Conservation (phyloP, 64 coral and sea anemone genomes). For the Trachythela sp. region DNA sequence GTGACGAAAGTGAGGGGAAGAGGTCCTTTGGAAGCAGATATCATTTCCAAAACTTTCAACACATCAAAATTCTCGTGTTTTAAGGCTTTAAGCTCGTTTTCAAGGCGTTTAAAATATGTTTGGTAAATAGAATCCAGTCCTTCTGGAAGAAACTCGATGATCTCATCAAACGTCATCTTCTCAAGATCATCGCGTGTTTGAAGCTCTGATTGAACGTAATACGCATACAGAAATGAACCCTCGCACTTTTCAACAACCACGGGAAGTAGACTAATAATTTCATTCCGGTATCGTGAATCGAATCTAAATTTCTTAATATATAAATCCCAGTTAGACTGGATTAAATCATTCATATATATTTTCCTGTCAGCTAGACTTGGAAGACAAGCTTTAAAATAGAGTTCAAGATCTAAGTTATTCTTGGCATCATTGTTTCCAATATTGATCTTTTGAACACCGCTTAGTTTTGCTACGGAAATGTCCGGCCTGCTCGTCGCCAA, state of each 20-base stretch:
- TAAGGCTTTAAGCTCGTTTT: slow-evolving; percentile 15
- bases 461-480: slow-evolving; percentile 37
- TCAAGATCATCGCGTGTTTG: not conserved
- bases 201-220: slow-evolving; percentile 43
- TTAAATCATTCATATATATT: not conserved
- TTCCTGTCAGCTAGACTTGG: not conserved
- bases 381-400: slow-evolving; percentile 36
- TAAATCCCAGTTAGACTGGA: no score
- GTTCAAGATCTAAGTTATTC: slow-evolving; percentile 49
- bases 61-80: slow-evolving; percentile 8
- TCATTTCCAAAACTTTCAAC: slow-evolving; percentile 44
- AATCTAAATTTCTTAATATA: no score
- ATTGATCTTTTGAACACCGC: slow-evolving; percentile 12
- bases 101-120: slow-evolving; percentile 47
- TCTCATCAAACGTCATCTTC: not conserved
- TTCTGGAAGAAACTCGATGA: slow-evolving; percentile 27
- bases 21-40: slow-evolving; percentile 42
- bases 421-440: slow-evolving; percentile 27
- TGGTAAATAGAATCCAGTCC: slow-evolving; percentile 59
- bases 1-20: slow-evolving; percentile 56
- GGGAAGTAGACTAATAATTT: not conserved
- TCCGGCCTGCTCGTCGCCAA: slow-evolving; percentile 60
- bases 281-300: no score
- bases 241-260: slow-evolving; percentile 45
- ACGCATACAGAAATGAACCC: slow-evolving; percentile 61